A percentile compares a stretch with the other conserved stretches of the same genome.
phyloP scores from a whole-genome alignment of 92 coral and sea anemone genomes.

The Bergia puertoricense region DNA sequence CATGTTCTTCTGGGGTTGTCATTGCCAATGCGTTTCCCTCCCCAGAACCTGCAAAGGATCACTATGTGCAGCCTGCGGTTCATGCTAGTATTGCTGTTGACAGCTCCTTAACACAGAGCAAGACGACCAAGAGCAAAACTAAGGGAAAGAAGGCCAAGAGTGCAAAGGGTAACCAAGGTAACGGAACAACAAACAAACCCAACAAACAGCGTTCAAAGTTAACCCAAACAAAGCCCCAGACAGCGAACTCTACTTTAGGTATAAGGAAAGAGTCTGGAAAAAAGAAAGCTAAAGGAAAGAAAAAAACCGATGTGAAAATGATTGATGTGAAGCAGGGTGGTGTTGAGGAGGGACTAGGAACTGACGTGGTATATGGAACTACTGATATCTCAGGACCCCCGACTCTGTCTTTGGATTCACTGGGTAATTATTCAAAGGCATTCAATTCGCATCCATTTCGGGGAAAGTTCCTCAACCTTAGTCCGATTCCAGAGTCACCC shows the following conservation, averaged over 20 bases:
- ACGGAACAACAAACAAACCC: constrained; percentile 16
- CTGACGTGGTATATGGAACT: constrained; percentile 46
- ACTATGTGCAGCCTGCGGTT: constrained; percentile 43
- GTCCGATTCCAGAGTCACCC: constrained; percentile 93
- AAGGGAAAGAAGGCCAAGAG: constrained; percentile 49
- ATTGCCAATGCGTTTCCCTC: constrained; percentile 90
- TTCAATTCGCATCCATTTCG: constrained; percentile 53
- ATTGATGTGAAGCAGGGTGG: constrained; percentile 76
- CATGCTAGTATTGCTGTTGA: constrained; percentile 39
- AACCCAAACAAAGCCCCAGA: constrained; percentile 4
- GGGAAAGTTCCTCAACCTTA: constrained; percentile 59
- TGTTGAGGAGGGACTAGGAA: constrained; percentile 36
- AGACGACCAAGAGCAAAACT: constrained; percentile 24
- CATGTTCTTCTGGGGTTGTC: constrained; percentile 50
- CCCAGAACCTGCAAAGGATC: constrained; percentile 75
- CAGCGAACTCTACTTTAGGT: not conserved
- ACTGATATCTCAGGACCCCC: constrained; percentile 70
- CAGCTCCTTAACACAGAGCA: constrained; percentile 38
- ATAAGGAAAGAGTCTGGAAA: constrained; percentile 53
- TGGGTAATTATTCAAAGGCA: constrained; percentile 45
- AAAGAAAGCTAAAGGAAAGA: constrained; percentile 55
- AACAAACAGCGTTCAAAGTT: constrained; percentile 20
- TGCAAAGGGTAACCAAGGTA: constrained; percentile 47
- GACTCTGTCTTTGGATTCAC: constrained; percentile 53
- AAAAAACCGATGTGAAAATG: constrained; percentile 53